Base-by-base conservation (phyloP, 2,113 vertebrate genomes). In the Pituophis catenifer region DNA sequence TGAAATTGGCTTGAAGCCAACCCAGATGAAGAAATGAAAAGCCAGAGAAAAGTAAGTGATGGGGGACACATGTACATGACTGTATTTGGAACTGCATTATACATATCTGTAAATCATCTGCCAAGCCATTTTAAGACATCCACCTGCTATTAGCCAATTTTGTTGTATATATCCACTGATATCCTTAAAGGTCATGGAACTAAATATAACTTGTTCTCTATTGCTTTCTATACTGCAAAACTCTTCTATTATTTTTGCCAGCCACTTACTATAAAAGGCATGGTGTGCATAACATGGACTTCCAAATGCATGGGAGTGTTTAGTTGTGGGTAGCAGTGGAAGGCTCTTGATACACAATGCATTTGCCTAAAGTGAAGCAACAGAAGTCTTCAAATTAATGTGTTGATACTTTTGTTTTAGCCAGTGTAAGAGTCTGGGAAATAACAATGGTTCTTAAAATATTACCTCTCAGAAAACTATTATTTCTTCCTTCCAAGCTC, bases 131-230 rank as follows among this genome's bases (percentile, higher is more conserved):
- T 93, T 94, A 95, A 97, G 93, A 70, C 92, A 93, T 90, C 92
- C 91, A 93, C 88, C 94, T 97, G 93, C 95, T 96, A 94, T 95
- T 94, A 94, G 94, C 93, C 91, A 89, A 95, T 97, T 97, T 90
- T 89, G 87, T 62, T 90, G 9, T 23, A 88, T 94, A 95, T 89
- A 94, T 9, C 17, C 70, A 88, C 2, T 12, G 95, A 95, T 70
- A 92, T 55, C 50, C 86, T 93, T 89, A 92, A 96, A 95, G 94
- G 93, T 94, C 91, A 95, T 24, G 86, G 2, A 95, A 54, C 90
- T 94, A 96, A 96, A 96, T 94, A 92, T 95, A 96, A 54, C 70
- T 1, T 53, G 26, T 33, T 95, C 94, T 95, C 93, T 0, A 89
- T 93, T 33, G 90, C 92, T 95, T 95, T 97, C 96, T 96, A 91